Evolutionary conservation across 2,797 vertebrate species (phyloP).

Genomic region (Hapalemur alaotrensis): DNA sequence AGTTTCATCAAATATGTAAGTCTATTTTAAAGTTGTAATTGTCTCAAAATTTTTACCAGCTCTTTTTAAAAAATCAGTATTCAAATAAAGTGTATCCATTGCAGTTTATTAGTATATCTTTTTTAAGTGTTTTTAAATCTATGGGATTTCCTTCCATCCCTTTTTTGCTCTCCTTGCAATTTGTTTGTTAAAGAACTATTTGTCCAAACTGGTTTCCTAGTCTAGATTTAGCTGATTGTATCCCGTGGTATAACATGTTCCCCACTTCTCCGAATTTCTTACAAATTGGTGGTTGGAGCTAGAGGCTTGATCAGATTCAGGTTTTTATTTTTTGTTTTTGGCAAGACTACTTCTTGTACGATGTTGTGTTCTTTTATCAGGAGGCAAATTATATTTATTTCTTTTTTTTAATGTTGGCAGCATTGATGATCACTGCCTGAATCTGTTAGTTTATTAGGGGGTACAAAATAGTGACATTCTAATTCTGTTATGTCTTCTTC

Average conservation of each 20-base stretch:
- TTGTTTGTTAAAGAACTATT: not conserved
- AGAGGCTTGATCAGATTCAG: not conserved
- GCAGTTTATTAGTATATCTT: not conserved
- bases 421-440: not conserved
- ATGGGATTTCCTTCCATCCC: not conserved
- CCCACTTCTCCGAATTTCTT: not conserved
- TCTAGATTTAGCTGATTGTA: not conserved
- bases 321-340: not conserved
- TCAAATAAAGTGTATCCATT: not conserved
- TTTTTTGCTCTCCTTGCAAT: not conserved
- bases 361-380: not conserved
- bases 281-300: not conserved
- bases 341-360: not conserved
- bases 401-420: not conserved
- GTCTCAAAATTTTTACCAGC: not conserved
- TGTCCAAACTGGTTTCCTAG: not conserved
- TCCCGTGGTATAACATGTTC: not conserved
- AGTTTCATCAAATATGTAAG: conserved; percentile 23
- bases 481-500: not conserved
- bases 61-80: not conserved
- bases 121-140: not conserved
- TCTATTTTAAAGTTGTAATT: not conserved
- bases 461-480: not conserved
- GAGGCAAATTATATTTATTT: not conserved
- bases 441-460: not conserved